Base-by-base conservation (phyloP, 2,797 vertebrate species). In the Meda fulgida region DNA sequence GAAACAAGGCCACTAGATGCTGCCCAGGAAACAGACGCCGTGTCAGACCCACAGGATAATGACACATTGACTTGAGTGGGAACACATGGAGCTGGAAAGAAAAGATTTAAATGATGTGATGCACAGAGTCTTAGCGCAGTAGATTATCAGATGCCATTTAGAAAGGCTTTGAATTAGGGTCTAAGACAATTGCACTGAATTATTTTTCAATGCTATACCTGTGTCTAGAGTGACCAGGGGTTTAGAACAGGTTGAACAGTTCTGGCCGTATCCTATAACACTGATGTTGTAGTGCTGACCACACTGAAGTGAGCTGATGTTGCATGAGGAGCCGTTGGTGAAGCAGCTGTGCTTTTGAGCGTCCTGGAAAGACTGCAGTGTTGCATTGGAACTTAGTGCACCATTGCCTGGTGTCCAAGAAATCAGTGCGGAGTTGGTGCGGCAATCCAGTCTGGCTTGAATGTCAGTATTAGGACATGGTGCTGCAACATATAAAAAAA, bases 381-480 rank as follows among this genome's bases (percentile, higher is more conserved):
- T 76, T 71, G 90, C 90, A 14, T 88, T 91, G 84, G 95, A 95
- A 78, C 83, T 76, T 10, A 83, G 70, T 70, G 93, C 91, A 73
- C 94, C 94, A 0, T 77, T 90, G 48, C 94, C 93, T 0, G 89
- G 91, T 1, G 86, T 92, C 95, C 95, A 96, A n/a, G 93, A 93
- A 38, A 94, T 77, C 0, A 87, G 5, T 0, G 89, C 93, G 0
- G 88, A 88, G 88, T 94, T 94, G 69, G 84, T 89, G 40, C 70
- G 23, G 18, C 94, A 96, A 83, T 92, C 86, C 80, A 94, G 40
- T 2, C 29, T 51, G 0, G 89, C 84, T 7, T 67, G 7, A 53
- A 94, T 86, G 26, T 10, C 58, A 8, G 83, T 89, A 78, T 91
- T 92, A 5, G 91, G 92, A 87, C 95, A 96, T 14, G 95, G 95